Conservation (phyloP, 2,113 vertebrate species). For the Oncorhynchus mykiss region DNA sequence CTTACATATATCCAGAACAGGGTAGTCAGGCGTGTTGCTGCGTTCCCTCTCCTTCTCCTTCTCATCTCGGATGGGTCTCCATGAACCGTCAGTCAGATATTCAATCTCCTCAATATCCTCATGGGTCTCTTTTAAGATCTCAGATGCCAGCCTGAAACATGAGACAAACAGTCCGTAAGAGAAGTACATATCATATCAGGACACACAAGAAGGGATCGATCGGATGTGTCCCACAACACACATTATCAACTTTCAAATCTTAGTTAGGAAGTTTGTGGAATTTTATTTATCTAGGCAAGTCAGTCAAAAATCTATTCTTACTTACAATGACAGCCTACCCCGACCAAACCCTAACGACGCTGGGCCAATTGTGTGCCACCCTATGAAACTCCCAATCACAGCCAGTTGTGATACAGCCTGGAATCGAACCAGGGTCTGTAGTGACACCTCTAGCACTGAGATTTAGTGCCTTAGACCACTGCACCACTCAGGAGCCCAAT, state of each 20-base stretch:
- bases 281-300: too few relatives aligned
- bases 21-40: conserved; percentile 90
- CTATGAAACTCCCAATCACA: too few relatives aligned
- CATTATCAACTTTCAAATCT: background rate
- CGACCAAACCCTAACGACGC: too few relatives aligned
- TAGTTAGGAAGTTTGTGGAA: background rate
- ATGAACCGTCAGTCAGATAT: conserved; percentile 93
- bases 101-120: conserved; percentile 95
- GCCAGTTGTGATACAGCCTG: too few relatives aligned
- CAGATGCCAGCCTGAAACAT: conserved; percentile 83
- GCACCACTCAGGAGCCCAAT: too few relatives aligned
- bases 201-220: background rate
- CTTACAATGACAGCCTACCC: too few relatives aligned
- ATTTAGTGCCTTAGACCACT: too few relatives aligned
- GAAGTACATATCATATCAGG: background rate
- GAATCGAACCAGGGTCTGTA: too few relatives aligned
- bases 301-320: too few relatives aligned
- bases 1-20: conserved; percentile 89
- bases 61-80: conserved; percentile 91
- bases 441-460: too few relatives aligned
- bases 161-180: conserved; percentile 2
- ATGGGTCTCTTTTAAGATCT: conserved; percentile 89
- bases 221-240: background rate
- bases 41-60: conserved; percentile 88
- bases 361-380: too few relatives aligned